A percentile compares a stretch with the other conserved stretches of the same genome.
Evolutionary conservation across 2,797 vertebrate species (phyloP).

Genomic region (Scarus forsteni): DNA sequence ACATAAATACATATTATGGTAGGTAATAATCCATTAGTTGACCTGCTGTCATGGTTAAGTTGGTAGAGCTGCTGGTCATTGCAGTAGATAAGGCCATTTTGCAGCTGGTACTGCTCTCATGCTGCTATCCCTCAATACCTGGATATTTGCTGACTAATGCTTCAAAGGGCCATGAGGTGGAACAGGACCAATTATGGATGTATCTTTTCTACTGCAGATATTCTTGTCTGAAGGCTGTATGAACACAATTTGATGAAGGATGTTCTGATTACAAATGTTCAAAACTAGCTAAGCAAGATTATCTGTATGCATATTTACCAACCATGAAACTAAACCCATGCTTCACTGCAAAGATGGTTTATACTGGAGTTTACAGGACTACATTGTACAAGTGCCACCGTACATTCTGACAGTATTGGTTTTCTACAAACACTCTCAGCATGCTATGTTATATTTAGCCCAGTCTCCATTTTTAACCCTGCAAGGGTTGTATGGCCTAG

Average conservation of each 20-base stretch:
- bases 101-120: conserved; percentile 53
- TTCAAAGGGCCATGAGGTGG: not conserved
- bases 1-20: not conserved
- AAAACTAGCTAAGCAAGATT: not conserved
- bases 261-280: not conserved
- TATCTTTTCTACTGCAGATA: conserved; percentile 8
- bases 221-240: not conserved
- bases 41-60: conserved; percentile 7
- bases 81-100: conserved; percentile 1
- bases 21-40: not conserved
- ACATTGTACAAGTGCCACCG: conserved; percentile 7
- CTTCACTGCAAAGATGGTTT: not conserved
- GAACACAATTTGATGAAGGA: not conserved
- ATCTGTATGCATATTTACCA: not conserved
- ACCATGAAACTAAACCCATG: not conserved
- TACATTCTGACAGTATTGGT: conserved; percentile 35
- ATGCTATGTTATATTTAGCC: conserved; percentile 71
- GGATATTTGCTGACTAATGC: conserved; percentile 31
- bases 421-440: conserved; percentile 32
- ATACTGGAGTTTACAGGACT: not conserved
- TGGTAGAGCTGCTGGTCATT: not conserved
- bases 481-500: conserved; percentile 28
- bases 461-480: conserved; percentile 45
- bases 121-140: not conserved
- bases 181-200: not conserved